These are phyloP conservation scores for Diadegma fenestrale DNA, from an alignment of 2,888 invertebrate genomes.

Conservation along the genomic window DNA sequence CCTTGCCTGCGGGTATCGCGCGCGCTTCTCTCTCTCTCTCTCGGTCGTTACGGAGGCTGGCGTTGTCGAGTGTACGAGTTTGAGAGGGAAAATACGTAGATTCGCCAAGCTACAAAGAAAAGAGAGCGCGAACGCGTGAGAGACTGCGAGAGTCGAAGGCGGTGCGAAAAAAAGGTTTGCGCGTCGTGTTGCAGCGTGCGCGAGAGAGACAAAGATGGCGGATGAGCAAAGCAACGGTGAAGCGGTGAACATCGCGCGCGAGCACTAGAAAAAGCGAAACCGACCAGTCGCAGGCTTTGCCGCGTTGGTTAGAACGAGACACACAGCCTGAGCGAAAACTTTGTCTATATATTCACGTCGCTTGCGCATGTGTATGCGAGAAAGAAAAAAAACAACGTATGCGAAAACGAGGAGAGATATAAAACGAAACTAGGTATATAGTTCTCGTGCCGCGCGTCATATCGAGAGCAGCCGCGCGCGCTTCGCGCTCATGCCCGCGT, in stretches of 20 bases:
- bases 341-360: not conserved
- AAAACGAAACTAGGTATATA: conserved; percentile 27
- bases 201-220: conserved; percentile 34
- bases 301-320: not conserved
- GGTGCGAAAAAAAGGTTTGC: conserved; percentile 18
- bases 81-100: conserved; percentile 52
- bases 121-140: conserved; percentile 18
- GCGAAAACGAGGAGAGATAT: conserved; percentile 18
- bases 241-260: not conserved
- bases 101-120: conserved; percentile 20
- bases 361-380: conserved; percentile 1
- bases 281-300: not conserved
- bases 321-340: not conserved
- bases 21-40: conserved; percentile 65
- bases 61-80: conserved; percentile 68
- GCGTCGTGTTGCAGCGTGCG: conserved; percentile 38
- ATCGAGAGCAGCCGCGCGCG: conserved; percentile 67
- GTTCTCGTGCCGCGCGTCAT: conserved; percentile 19
- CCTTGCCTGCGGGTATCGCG: conserved; percentile 80
- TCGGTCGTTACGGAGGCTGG: conserved; percentile 66
- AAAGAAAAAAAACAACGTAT: conserved; percentile 1
- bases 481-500: conserved; percentile 69
- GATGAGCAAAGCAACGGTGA: conserved; percentile 16
- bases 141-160: conserved; percentile 32
- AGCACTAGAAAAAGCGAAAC: conserved; percentile 27